Conservation (phyloP, 2,888 invertebrate genomes). For the Candidula unifasciata region DNA sequence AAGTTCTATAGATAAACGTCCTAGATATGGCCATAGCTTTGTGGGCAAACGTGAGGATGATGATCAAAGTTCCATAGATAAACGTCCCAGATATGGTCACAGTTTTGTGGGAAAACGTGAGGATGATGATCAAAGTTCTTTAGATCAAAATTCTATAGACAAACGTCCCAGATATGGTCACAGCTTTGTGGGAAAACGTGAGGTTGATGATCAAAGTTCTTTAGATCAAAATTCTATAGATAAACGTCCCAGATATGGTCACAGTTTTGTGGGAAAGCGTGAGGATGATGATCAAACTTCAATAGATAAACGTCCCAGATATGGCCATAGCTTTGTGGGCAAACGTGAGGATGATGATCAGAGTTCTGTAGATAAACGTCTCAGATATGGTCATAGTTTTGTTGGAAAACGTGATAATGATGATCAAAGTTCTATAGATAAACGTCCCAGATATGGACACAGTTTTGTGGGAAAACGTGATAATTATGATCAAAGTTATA, state of each 20-base stretch:
- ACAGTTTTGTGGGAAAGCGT: constrained; percentile 1
- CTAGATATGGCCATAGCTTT: constrained; percentile 27
- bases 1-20: background rate
- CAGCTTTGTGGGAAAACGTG: constrained; percentile 36
- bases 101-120: constrained; percentile 12
- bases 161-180: constrained; percentile 32
- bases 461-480: constrained; percentile 30
- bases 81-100: constrained; percentile 21
- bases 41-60: constrained; percentile 28
- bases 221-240: background rate
- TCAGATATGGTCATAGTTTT: constrained; percentile 13
- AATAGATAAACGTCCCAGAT: constrained; percentile 45
- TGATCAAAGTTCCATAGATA: constrained; percentile 23
- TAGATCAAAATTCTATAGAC: constrained; percentile 45
- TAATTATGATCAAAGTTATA: background rate
- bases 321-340: constrained; percentile 43
- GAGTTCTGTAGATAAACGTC: constrained; percentile 14
- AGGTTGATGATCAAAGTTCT: background rate
- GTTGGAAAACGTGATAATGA: constrained; percentile 30
- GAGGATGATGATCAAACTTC: constrained; percentile 44
- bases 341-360: constrained; percentile 29
- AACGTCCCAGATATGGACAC: constrained; percentile 26
- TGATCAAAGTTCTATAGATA: background rate
- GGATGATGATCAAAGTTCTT: background rate
- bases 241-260: background rate